A percentile compares a stretch with the other conserved stretches of the same genome.
phyloP scores from a whole-genome alignment of 2,113 vertebrate genomes.

The Dromiciops gliroides region DNA sequence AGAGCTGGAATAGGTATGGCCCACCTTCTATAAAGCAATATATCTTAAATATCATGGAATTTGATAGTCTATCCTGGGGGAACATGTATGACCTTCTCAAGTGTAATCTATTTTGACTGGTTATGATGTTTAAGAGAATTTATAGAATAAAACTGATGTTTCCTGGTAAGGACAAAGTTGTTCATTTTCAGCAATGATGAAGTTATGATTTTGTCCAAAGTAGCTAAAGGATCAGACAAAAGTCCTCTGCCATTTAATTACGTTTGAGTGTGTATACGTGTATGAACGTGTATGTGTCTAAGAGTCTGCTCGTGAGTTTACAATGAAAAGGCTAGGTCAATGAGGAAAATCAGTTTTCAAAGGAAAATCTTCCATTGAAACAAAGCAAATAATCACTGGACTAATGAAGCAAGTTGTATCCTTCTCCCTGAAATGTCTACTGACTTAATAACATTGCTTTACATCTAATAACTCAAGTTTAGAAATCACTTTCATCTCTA shows the following conservation, averaged over 20 bases:
- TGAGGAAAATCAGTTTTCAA: neutral
- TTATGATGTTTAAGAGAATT: constrained; percentile 65
- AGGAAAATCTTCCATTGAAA: neutral
- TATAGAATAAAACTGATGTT: constrained; percentile 55
- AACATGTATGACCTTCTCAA: constrained; percentile 52
- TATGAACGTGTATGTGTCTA: neutral
- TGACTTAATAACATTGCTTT: neutral
- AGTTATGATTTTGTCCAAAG: constrained; percentile 59
- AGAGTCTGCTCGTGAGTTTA: neutral
- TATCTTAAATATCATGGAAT: neutral
- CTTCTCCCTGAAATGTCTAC: neutral
- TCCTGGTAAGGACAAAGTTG: constrained; percentile 65
- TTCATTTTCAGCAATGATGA: constrained; percentile 40
- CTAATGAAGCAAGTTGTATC: neutral
- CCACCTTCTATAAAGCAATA: constrained; percentile 1
- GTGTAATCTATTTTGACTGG: constrained; percentile 60
- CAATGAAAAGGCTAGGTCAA: neutral
- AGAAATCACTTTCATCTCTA: neutral
- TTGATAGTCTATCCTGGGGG: constrained; percentile 36
- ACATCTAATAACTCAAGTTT: neutral
- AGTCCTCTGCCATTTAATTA: constrained; percentile 56
- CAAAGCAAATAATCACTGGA: neutral
- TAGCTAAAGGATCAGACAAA: constrained; percentile 56
- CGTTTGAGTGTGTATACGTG: neutral
- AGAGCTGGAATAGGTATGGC: constrained; percentile 43